Conservation (phyloP, 2,797 vertebrate genomes). For the Carapus acus region DNA sequence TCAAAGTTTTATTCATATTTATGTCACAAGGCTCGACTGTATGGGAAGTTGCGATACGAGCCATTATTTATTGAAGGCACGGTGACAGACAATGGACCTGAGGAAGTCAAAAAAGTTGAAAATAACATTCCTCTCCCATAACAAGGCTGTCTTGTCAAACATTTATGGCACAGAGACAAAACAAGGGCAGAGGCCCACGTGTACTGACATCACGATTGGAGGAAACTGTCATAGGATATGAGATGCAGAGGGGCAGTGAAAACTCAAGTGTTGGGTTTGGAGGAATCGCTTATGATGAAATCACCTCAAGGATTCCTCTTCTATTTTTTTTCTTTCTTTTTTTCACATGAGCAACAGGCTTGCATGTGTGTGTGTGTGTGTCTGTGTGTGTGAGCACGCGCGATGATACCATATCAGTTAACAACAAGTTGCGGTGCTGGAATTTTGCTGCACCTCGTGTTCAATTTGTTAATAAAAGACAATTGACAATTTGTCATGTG, state of each 20-base stretch:
- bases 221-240: slow-evolving; percentile 56
- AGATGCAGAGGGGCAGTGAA: slow-evolving; percentile 37
- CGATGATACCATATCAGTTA: slow-evolving; percentile 48
- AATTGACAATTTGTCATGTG: slow-evolving; percentile 24
- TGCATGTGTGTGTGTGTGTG: slow-evolving; percentile 30
- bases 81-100: slow-evolving; percentile 60
- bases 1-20: slow-evolving; percentile 63
- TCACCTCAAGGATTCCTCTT: slow-evolving; percentile 32
- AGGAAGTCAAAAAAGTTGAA: slow-evolving; percentile 56
- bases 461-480: slow-evolving; percentile 20
- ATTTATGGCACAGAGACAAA: slow-evolving; percentile 64
- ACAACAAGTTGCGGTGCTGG: slow-evolving; percentile 28
- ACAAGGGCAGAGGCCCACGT: slow-evolving; percentile 49
- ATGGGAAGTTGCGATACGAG: slow-evolving; percentile 47
- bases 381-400: slow-evolving; percentile 15
- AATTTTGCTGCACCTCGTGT: slow-evolving; percentile 26
- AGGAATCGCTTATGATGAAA: slow-evolving; percentile 59
- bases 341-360: slow-evolving; percentile 52
- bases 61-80: slow-evolving; percentile 66
- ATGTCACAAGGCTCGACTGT: slow-evolving; percentile 49
- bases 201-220: slow-evolving; percentile 59
- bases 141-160: slow-evolving; percentile 67
- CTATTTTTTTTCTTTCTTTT: slow-evolving; percentile 32
- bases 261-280: slow-evolving; percentile 51
- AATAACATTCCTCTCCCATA: slow-evolving; percentile 57